Evolutionary conservation across 2,888 invertebrate genomes (phyloP).

Genomic region (Masnerella sp.): DNA sequence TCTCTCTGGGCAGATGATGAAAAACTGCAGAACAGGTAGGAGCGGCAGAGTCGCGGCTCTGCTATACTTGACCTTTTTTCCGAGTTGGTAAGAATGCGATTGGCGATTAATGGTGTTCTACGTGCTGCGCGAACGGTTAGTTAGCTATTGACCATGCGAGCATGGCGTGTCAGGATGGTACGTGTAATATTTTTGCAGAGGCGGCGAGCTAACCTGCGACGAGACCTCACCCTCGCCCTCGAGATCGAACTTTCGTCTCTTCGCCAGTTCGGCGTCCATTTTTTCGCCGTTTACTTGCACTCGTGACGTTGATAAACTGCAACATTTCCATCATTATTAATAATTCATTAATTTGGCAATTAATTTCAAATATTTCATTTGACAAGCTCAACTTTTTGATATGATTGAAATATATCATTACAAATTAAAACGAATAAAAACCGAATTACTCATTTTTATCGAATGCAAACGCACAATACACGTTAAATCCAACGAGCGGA

Average conservation of each 20-base stretch:
- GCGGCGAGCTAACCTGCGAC: conserved; percentile 76
- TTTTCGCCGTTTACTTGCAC: conserved; percentile 74
- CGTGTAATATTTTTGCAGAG: conserved; percentile 68
- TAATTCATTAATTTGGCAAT: no score
- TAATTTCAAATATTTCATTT: no score
- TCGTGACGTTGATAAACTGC: conserved; percentile 72
- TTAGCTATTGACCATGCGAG: conserved; percentile 69
- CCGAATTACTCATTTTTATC: no score
- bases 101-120: conserved; percentile 65
- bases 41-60: conserved; percentile 59
- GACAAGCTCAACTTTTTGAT: no score
- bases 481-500: no score
- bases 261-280: conserved; percentile 68
- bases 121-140: conserved; percentile 68
- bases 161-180: conserved; percentile 63
- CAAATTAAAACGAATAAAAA: no score
- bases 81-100: conserved; percentile 65
- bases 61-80: conserved; percentile 76
- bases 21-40: conserved; percentile 53
- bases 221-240: conserved; percentile 76
- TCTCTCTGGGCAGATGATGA: conserved; percentile 52
- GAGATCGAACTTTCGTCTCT: conserved; percentile 76
- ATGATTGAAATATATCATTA: no score
- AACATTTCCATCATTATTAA: conserved; percentile 51
- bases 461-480: no score